Conservation (phyloP, 2,113 vertebrate species). For the zebrafish (Danio rerio) region GRCz12tu NC_133178.1:45881001-45881500, state of each 20-base stretch:
- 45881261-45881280: too few relatives aligned
- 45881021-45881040: conserved; percentile 88
- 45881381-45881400: too few relatives aligned
- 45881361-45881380: too few relatives aligned
- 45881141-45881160: conserved; percentile 91
- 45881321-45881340: too few relatives aligned
- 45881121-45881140: conserved; percentile 62
- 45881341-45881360: too few relatives aligned
- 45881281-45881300: too few relatives aligned
- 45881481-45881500: too few relatives aligned
- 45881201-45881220: conserved; percentile 90
- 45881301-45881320: too few relatives aligned
- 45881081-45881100: conserved; percentile 52
- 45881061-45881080: conserved; percentile 52
- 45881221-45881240: conserved; percentile 78
- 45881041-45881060: neutral
- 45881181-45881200: conserved; percentile 92
- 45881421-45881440: too few relatives aligned
- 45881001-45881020: conserved; percentile 95
- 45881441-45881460: too few relatives aligned
- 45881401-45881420: too few relatives aligned
- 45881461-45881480: too few relatives aligned
- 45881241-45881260: conserved; percentile 44
- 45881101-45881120: conserved; percentile 58
- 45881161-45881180: conserved; percentile 94